phyloP scores from a whole-genome alignment of 1,140 invertebrate genomes.

The Berghia stephanieae region DNA sequence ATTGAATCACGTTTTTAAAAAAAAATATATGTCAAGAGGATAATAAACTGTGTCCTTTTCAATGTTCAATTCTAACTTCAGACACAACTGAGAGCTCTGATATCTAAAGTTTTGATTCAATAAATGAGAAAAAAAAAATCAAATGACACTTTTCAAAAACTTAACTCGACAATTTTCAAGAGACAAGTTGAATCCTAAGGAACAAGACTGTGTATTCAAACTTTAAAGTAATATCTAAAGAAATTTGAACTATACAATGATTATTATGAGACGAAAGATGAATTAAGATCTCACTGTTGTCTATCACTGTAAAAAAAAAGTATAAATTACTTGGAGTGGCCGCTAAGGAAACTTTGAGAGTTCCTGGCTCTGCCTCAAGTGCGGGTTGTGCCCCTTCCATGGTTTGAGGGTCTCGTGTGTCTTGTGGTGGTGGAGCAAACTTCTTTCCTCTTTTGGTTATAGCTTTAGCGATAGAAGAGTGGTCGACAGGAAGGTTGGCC shows the following conservation, averaged over 20 bases:
- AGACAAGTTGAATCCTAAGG: no score
- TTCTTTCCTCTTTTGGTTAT: conserved; percentile 75
- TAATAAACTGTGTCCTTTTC: no score
- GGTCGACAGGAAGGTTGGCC: conserved; percentile 94
- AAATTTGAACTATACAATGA: no score
- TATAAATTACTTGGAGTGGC: conserved; percentile 79
- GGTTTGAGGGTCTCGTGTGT: conserved; percentile 57
- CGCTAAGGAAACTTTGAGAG: conserved; percentile 87
- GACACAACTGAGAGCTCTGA: no score
- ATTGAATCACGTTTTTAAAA: neutral
- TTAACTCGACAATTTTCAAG: neutral
- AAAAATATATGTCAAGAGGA: no score
- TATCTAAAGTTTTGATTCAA: no score
- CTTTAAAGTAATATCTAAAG: no score
- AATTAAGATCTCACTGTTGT: neutral
- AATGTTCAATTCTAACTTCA: no score
- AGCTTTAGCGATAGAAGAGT: conserved; percentile 85
- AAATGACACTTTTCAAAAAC: neutral
- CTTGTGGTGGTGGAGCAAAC: conserved; percentile 48
- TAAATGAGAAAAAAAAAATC: no score
- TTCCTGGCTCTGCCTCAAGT: conserved; percentile 70
- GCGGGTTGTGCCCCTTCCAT: conserved; percentile 93
- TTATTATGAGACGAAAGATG: no score
- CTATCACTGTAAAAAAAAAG: no score
- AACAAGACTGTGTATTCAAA: no score